Evolutionary conservation across 2,888 invertebrate species (phyloP).

Genomic region (Tetragonula carbonaria): DNA sequence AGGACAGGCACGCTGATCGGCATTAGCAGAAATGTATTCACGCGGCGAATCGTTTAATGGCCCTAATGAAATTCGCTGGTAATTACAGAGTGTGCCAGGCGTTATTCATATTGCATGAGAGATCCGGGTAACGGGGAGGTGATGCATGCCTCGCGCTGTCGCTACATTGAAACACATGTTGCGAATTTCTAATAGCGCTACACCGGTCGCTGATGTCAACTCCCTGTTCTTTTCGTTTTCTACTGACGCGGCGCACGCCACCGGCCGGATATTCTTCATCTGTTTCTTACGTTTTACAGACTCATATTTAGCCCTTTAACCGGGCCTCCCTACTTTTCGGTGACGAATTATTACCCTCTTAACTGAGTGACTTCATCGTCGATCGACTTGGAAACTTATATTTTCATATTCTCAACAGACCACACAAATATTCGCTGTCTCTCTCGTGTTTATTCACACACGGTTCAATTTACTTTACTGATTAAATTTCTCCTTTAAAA

Average conservation of each 20-base stretch:
- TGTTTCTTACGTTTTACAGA: constrained; percentile 53
- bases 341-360: background rate
- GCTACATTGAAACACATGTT: constrained; percentile 75
- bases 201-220: constrained; percentile 46
- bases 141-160: constrained; percentile 69
- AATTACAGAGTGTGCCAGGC: constrained; percentile 75
- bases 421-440: too few species aligned
- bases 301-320: background rate
- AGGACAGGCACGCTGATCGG: constrained; percentile 37
- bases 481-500: too few species aligned
- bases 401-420: too few species aligned
- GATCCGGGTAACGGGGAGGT: constrained; percentile 66
- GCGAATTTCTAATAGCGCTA: constrained; percentile 69
- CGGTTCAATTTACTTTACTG: too few species aligned
- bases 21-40: constrained; percentile 71
- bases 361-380: too few species aligned
- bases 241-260: constrained; percentile 31
- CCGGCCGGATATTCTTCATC: constrained; percentile 41
- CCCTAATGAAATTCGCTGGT: constrained; percentile 77
- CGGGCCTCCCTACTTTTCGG: background rate
- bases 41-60: constrained; percentile 79
- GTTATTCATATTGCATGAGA: constrained; percentile 78
- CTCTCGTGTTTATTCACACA: too few species aligned
- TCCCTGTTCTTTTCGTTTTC: constrained; percentile 50
- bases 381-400: too few species aligned